These are phyloP conservation scores for Tricholauxania praeusta DNA, from an alignment of 2,888 invertebrate genomes.

Conservation along the genomic window DNA sequence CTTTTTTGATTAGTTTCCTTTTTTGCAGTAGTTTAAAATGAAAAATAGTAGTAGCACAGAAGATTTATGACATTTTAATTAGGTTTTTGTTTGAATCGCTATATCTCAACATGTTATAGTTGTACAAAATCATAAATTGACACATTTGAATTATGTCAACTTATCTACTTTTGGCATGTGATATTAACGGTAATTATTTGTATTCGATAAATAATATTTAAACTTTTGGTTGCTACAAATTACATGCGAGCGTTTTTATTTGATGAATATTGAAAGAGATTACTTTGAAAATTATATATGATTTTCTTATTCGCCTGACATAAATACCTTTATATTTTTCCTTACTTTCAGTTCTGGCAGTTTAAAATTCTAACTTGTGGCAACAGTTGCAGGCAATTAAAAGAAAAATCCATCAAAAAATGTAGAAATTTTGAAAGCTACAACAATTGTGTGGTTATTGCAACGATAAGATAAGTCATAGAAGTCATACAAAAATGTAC, in stretches of 20 bases:
- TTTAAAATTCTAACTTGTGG: slow-evolving; percentile 15
- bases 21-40: background rate
- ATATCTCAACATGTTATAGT: background rate
- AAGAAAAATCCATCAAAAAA: slow-evolving; percentile 3
- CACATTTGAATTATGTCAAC: too few relatives aligned
- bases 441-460: slow-evolving; percentile 22
- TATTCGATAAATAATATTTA: too few relatives aligned
- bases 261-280: too few relatives aligned
- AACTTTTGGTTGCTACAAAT: too few relatives aligned
- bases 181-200: too few relatives aligned
- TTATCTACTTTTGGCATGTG: too few relatives aligned
- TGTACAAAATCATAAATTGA: too few relatives aligned
- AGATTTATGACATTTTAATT: slow-evolving; percentile 8
- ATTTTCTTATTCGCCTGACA: too few relatives aligned
- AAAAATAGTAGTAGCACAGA: background rate
- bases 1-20: background rate
- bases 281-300: too few relatives aligned
- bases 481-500: background rate
- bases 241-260: too few relatives aligned
- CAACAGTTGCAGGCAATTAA: background rate
- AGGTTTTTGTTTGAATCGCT: background rate
- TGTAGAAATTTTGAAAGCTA: slow-evolving; percentile 6
- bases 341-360: background rate
- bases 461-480: slow-evolving; percentile 20
- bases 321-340: background rate